These are phyloP conservation scores for Parazoanthus swiftii DNA, from an alignment of 92 coral and sea anemone species.

Conservation along the genomic window DNA sequence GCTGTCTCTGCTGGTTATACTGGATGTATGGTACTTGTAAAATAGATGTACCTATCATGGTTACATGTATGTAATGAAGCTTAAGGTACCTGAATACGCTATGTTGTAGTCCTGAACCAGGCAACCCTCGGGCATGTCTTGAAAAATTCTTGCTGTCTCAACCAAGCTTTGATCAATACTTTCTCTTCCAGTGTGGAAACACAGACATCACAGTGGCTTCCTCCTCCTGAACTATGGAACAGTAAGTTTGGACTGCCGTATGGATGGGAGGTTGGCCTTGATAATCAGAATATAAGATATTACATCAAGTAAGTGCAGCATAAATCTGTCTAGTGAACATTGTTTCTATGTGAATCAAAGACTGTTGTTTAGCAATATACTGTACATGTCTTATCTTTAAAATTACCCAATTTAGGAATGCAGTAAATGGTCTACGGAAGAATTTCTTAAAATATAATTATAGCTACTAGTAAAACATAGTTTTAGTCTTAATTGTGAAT, in stretches of 20 bases:
- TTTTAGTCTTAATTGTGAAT: not conserved
- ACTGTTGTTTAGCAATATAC: no score
- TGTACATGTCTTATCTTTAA: not conserved
- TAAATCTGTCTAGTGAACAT: not conserved
- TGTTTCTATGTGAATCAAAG: not conserved
- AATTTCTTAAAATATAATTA: no score
- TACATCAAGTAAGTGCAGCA: slow-evolving; percentile 84
- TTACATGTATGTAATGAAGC: no score
- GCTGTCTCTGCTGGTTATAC: no score
- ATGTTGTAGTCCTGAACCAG: not conserved
- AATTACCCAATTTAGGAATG: no score
- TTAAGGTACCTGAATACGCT: no score
- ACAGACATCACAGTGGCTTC: slow-evolving; percentile 78
- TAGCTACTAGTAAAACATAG: not conserved
- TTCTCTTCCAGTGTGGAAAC: slow-evolving; percentile 57
- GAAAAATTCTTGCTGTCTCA: not conserved
- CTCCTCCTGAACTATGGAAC: slow-evolving; percentile 87
- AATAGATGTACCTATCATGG: no score
- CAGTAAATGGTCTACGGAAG: no score
- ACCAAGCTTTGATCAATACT: not conserved
- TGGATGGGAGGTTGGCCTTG: slow-evolving; percentile 89
- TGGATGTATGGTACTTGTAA: no score
- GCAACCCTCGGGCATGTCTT: not conserved
- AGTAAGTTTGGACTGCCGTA: slow-evolving; percentile 85
- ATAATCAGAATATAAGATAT: slow-evolving; percentile 67